These are phyloP conservation scores for Dusona sp. DNA, from an alignment of 2,888 invertebrate genomes.

Conservation along the genomic window DNA sequence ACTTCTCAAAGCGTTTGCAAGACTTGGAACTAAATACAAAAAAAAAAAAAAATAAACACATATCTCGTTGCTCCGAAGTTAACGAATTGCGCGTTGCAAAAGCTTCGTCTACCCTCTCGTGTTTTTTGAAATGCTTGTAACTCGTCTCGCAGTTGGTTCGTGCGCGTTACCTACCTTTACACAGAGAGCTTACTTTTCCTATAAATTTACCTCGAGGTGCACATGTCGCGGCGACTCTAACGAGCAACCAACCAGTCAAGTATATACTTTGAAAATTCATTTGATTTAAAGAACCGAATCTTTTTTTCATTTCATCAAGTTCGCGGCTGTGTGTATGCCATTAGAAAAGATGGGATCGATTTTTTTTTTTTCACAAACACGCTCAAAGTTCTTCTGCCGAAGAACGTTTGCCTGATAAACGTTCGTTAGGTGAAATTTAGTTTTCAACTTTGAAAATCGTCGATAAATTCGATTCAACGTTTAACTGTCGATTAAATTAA, in stretches of 20 bases:
- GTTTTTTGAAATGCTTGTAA: constrained; percentile 24
- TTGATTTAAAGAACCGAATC: constrained; percentile 5
- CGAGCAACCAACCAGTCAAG: constrained; percentile 34
- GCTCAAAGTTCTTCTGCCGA: background rate
- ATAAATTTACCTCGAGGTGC: constrained; percentile 30
- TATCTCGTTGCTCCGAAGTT: constrained; percentile 37
- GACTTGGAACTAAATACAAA: background rate
- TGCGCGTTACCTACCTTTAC: background rate
- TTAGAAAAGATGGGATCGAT: background rate
- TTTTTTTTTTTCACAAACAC: background rate
- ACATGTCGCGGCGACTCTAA: constrained; percentile 12
- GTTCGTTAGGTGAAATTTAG: background rate
- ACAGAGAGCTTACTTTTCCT: constrained; percentile 21
- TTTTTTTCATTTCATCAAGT: background rate
- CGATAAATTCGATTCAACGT: background rate
- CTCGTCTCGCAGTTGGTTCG: constrained; percentile 27
- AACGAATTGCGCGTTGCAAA: constrained; percentile 38
- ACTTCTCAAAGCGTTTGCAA: constrained; percentile 19
- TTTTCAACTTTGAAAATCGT: background rate
- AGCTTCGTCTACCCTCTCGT: constrained; percentile 8
- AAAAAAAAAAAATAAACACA: background rate
- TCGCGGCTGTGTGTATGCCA: background rate
- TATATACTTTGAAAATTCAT: constrained; percentile 9
- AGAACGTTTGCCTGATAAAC: background rate
- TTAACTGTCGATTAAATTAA: background rate